Evolutionary conservation across 2,888 invertebrate species (phyloP).

Genomic region (Diaperis boleti): DNA sequence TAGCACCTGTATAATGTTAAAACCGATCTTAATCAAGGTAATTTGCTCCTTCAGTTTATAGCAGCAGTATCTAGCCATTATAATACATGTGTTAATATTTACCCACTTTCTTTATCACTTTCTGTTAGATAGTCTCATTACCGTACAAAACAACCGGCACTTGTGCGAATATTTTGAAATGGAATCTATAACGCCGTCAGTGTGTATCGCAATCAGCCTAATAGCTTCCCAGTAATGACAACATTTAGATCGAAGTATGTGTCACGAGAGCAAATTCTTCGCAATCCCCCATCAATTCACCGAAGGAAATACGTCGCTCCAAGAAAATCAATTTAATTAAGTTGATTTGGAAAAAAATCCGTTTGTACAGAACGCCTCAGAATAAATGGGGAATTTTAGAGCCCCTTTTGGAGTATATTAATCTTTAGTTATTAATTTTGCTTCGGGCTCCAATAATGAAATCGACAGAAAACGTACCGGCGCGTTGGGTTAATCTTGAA

Average conservation of each 20-base stretch:
- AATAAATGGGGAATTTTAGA: slow-evolving; percentile 20
- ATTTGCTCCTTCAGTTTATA: too few species aligned
- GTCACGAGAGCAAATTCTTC: background rate
- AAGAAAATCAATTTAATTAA: slow-evolving; percentile 19
- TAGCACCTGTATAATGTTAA: too few species aligned
- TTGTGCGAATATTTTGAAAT: too few species aligned
- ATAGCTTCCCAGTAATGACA: too few species aligned
- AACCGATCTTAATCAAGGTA: too few species aligned
- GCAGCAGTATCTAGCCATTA: too few species aligned
- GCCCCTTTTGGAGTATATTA: slow-evolving; percentile 25
- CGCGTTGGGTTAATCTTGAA: slow-evolving; percentile 36
- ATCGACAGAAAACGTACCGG: slow-evolving; percentile 34
- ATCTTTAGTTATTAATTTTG: slow-evolving; percentile 37
- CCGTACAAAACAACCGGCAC: too few species aligned
- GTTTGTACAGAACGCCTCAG: slow-evolving; percentile 6
- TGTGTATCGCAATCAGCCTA: too few species aligned
- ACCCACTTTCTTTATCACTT: too few species aligned
- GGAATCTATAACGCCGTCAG: too few species aligned
- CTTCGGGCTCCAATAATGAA: slow-evolving; percentile 28
- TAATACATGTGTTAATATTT: too few species aligned
- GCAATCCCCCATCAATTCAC: background rate
- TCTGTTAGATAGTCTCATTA: too few species aligned
- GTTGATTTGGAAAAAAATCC: slow-evolving; percentile 8
- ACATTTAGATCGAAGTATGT: background rate
- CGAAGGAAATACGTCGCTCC: background rate